Evolutionary conservation across 2,888 invertebrate species (phyloP).

Genomic region (Amblyjoppa fuscipennis): DNA sequence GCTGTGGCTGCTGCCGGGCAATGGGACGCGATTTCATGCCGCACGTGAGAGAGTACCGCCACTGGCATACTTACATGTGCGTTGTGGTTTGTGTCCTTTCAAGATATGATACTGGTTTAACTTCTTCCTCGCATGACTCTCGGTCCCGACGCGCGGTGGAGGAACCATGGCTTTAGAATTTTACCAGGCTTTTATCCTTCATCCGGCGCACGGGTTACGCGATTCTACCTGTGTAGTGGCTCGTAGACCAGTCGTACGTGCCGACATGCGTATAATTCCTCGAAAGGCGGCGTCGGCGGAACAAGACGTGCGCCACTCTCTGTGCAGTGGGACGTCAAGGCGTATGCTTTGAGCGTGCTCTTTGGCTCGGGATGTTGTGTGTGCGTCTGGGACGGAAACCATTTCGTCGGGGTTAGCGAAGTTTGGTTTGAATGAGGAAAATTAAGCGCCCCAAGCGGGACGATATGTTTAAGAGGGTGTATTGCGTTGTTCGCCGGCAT

Average conservation of each 20-base stretch:
- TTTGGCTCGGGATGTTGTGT: neutral
- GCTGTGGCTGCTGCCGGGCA: constrained; percentile 36
- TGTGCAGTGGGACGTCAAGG: constrained; percentile 21
- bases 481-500: neutral
- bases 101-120: constrained; percentile 30
- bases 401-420: neutral
- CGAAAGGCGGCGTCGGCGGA: neutral
- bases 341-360: neutral
- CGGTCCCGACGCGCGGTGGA: neutral
- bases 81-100: constrained; percentile 31
- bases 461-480: neutral
- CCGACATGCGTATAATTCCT: constrained; percentile 59
- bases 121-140: neutral
- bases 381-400: neutral
- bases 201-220: neutral
- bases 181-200: constrained; percentile 28
- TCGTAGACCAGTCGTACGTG: constrained; percentile 38
- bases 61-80: constrained; percentile 27
- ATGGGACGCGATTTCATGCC: constrained; percentile 55
- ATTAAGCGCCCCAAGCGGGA: neutral
- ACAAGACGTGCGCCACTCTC: neutral
- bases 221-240: neutral
- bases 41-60: constrained; percentile 53
- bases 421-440: neutral
- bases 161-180: constrained; percentile 18